Conservation (phyloP, 92 coral and sea anemone species). For the Umimayanthus chanpuru region DNA sequence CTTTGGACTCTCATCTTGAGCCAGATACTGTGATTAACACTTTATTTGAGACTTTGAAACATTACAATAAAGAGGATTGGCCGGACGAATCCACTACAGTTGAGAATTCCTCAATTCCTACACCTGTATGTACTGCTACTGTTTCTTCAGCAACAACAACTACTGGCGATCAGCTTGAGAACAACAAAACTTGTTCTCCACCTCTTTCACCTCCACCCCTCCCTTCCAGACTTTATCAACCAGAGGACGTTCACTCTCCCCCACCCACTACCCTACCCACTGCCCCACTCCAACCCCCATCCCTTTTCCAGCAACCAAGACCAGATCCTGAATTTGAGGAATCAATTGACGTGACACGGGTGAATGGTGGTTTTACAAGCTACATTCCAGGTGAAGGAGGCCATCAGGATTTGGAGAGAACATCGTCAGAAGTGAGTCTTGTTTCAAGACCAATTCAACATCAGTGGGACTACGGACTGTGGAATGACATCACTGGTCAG, state of each 20-base stretch:
- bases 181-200: background rate
- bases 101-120: background rate
- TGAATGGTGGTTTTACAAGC: conserved; percentile 59
- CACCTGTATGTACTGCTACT: background rate
- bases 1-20: conserved; percentile 34
- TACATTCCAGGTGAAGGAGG: conserved; percentile 15
- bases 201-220: conserved; percentile 31
- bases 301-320: conserved; percentile 24
- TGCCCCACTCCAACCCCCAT: conserved; percentile 65
- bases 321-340: background rate
- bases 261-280: conserved; percentile 67
- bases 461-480: conserved; percentile 42
- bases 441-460: conserved; percentile 44
- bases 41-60: conserved; percentile 31
- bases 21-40: conserved; percentile 45
- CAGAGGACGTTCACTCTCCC: conserved; percentile 35
- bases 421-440: conserved; percentile 38
- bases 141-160: background rate
- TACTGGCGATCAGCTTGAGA: background rate
- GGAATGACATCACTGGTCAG: conserved; percentile 43
- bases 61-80: conserved; percentile 38
- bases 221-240: conserved; percentile 21
- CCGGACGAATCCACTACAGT: background rate
- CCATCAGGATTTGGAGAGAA: conserved; percentile 32
- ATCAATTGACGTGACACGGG: conserved; percentile 44